Percentiles rank a stretch among this genome's conserved stretches.
phyloP scores from a whole-genome alignment of 1,140 invertebrate genomes.

The Temnothorax nylanderi region DNA sequence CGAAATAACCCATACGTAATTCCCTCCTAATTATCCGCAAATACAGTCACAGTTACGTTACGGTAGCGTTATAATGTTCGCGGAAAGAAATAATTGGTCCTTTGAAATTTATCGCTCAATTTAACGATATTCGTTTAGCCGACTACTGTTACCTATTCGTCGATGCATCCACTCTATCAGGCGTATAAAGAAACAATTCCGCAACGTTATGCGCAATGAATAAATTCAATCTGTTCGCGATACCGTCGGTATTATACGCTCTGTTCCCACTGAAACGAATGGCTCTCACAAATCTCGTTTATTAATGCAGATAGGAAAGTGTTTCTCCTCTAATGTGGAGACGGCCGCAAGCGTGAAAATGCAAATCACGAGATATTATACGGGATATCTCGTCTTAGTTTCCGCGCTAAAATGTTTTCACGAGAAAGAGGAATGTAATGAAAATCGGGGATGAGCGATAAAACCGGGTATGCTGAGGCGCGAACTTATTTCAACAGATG shows the following conservation, averaged over 20 bases:
- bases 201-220: slow-evolving; percentile 22
- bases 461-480: not conserved
- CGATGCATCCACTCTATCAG: not conserved
- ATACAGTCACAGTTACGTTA: not conserved
- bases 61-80: not conserved
- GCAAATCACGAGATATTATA: slow-evolving; percentile 45
- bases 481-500: slow-evolving; percentile 6
- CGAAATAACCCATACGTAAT: slow-evolving; percentile 47
- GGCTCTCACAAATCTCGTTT: slow-evolving; percentile 38
- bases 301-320: slow-evolving; percentile 56
- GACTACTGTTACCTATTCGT: not conserved
- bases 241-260: slow-evolving; percentile 31
- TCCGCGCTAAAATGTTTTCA: slow-evolving; percentile 41
- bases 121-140: not conserved
- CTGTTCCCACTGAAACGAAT: slow-evolving; percentile 1
- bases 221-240: slow-evolving; percentile 49
- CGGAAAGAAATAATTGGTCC: not conserved
- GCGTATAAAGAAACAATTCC: slow-evolving; percentile 33
- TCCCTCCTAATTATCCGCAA: slow-evolving; percentile 27
- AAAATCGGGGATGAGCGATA: slow-evolving; percentile 44
- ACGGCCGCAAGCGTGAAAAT: slow-evolving; percentile 40
- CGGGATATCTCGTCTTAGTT: slow-evolving; percentile 46
- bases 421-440: slow-evolving; percentile 22
- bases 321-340: slow-evolving; percentile 22
- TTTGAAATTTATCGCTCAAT: slow-evolving; percentile 20